Evolutionary conservation across 2,113 vertebrate genomes (phyloP).

Genomic region (Clinocottus analis): DNA sequence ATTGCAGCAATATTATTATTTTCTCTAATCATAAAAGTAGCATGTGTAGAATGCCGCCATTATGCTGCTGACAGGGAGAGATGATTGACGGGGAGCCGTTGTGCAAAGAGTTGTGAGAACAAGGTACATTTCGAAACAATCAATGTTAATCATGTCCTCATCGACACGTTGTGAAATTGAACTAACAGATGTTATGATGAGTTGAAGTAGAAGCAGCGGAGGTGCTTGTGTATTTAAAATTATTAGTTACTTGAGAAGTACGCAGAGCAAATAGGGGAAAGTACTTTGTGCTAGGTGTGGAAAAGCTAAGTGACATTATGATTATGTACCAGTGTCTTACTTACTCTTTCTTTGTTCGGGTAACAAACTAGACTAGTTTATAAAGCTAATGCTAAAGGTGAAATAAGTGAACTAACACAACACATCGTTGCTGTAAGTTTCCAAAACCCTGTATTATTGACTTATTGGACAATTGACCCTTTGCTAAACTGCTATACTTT

Average conservation of each 20-base stretch:
- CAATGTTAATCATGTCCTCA: constrained; percentile 8
- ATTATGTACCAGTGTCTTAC: background rate
- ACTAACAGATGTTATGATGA: constrained; percentile 15
- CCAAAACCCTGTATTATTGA: background rate
- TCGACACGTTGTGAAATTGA: constrained; percentile 30
- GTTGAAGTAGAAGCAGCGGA: background rate
- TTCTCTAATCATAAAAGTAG: constrained; percentile 55
- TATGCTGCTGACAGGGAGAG: constrained; percentile 56
- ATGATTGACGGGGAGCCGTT: constrained; percentile 28
- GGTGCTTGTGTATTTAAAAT: background rate
- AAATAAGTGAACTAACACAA: background rate
- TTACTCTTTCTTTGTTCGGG: background rate
- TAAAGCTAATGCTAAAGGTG: background rate
- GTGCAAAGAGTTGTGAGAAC: constrained; percentile 33
- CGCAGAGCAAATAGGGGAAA: background rate
- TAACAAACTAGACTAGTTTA: background rate
- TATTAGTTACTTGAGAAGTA: background rate
- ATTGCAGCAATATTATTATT: constrained; percentile 46
- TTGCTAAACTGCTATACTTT: no score
- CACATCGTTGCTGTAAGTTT: background rate
- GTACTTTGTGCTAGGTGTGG: background rate
- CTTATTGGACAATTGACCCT: no score
- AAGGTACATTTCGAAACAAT: constrained; percentile 31
- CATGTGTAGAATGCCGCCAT: constrained; percentile 28
- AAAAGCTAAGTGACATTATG: background rate